Base-by-base conservation (phyloP, 2,888 invertebrate genomes). In the Pandemis heparana region DNA sequence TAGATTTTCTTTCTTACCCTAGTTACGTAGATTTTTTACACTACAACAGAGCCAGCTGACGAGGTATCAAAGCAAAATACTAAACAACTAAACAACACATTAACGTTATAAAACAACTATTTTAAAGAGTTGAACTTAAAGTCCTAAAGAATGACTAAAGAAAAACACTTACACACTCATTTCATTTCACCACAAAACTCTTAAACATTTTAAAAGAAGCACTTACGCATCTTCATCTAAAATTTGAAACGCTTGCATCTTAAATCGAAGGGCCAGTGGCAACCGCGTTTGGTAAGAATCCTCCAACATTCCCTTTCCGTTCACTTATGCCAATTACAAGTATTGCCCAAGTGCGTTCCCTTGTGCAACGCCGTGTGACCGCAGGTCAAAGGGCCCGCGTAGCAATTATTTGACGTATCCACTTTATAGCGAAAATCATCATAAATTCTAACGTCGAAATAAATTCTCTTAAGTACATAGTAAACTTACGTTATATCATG, bases 281-380 rank as follows among this genome's bases (percentile, higher is more conserved):
- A n/a, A 9, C n/a, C 14, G n/a, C n/a, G 12, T 63, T 46, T 46
- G 48, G 46, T n/a, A 68, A 62, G 51, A 32, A 51, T 65, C 60
- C 39, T 60, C 16, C 65, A 38, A 48, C 65, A 51, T 51, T 65
- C 65, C 65, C 51, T 65, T 68, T 56, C 62, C 66, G 43, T 53
- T 72, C 62, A 67, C 72, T 72, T 56, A 68, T 56, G 63, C 38
- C 73, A 73, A 69, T 73, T 69, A 73, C 39, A 73, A 56, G 38
- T 39, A 48, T 73, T 73, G 46, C 73, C 41, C 68, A 73, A 73
- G 73, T 62, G 67, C 68, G 68, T 62, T 72, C 53, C 63, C 73
- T 69, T 64, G 73, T 48, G 73, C 73, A 73, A 73, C 62, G 43
- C 46, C 60, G 60, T 38, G 38, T 18, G 70, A 18, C 23, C 67